Percentiles rank a stretch among this genome's conserved stretches.
Conservation (phyloP, 2,113 vertebrate species). For the Hydropotes inermis region DNA sequence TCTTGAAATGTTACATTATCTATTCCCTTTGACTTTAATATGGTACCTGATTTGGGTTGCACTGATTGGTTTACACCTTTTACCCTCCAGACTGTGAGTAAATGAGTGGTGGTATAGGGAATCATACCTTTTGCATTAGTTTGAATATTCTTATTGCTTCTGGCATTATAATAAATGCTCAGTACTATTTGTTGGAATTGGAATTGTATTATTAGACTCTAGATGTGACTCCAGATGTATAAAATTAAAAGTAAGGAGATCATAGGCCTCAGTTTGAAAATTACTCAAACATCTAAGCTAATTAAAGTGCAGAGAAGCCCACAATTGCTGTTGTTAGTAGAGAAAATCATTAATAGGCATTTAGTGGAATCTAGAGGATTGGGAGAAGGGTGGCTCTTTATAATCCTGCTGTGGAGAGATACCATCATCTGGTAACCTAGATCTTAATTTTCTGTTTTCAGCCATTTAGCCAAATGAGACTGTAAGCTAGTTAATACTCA, state of each 20-base stretch:
- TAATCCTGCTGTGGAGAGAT: background rate
- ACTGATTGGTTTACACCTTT: background rate
- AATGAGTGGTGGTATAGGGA: background rate
- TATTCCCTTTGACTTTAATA: background rate
- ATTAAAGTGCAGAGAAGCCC: background rate
- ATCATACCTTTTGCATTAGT: background rate
- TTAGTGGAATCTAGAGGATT: slow-evolving; percentile 5
- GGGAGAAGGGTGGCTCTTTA: background rate
- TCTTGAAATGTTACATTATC: background rate
- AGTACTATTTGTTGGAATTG: background rate
- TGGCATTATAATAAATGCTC: background rate
- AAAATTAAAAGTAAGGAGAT: background rate
- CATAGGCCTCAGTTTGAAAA: background rate
- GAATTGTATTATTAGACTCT: slow-evolving; percentile 4
- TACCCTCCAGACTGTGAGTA: background rate
- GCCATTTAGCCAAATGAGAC: background rate
- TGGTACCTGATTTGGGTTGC: background rate
- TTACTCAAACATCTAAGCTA: background rate
- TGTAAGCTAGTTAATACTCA: background rate
- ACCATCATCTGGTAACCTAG: background rate
- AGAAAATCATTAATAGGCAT: slow-evolving; percentile 14
- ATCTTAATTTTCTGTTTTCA: slow-evolving; percentile 18
- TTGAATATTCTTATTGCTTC: background rate
- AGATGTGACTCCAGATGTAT: background rate
- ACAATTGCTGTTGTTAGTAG: background rate